A percentile compares a stretch with the other conserved stretches of the same genome.
Conservation (phyloP, 2,113 vertebrate species). For the Microcebus griseorufus region DNA sequence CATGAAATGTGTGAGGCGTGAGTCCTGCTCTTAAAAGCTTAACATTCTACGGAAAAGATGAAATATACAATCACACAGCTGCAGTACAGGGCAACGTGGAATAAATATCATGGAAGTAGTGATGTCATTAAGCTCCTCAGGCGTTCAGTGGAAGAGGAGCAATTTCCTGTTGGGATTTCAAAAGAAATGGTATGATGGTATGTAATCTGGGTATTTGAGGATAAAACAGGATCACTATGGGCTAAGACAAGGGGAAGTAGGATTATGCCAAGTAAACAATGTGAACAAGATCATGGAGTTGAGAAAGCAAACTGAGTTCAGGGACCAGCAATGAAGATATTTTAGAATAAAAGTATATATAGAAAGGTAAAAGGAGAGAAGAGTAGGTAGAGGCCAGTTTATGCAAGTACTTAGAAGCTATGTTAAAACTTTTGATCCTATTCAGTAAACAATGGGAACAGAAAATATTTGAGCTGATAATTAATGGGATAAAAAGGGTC, state of each 20-base stretch:
- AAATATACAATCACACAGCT: neutral
- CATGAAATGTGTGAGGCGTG: neutral
- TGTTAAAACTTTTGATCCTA: neutral
- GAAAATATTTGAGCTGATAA: neutral
- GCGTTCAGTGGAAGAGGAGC: neutral
- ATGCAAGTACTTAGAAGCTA: neutral
- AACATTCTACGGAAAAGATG: neutral
- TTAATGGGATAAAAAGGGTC: neutral
- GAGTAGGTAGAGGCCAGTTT: neutral
- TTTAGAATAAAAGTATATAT: neutral
- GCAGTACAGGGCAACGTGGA: neutral
- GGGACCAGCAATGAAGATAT: neutral
- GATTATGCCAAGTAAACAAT: neutral
- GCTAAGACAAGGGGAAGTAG: neutral
- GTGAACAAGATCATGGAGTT: neutral
- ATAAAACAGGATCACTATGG: slow-evolving; percentile 1
- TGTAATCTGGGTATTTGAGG: neutral
- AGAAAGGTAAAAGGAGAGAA: neutral
- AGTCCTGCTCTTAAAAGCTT: slow-evolving; percentile 5
- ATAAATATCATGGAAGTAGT: neutral
- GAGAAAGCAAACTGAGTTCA: neutral
- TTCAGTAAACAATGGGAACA: neutral
- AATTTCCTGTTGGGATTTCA: neutral
- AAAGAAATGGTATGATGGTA: neutral
- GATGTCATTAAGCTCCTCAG: neutral